Conservation (phyloP, 2,113 vertebrate genomes). For the Rhineura floridana region DNA sequence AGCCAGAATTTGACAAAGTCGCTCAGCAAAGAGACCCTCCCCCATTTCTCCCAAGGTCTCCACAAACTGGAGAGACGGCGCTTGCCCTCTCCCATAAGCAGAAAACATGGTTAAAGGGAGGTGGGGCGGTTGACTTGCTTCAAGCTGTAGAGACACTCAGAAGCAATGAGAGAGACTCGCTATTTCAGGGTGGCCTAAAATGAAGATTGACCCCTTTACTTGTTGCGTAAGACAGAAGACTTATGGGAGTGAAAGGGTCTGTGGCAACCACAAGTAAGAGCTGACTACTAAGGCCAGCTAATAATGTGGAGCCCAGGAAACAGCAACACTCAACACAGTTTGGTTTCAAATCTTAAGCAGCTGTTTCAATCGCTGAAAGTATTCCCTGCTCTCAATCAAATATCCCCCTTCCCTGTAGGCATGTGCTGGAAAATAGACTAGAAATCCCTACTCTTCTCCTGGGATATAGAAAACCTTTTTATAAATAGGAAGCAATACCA, state of each 20-base stretch:
- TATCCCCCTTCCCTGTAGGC: neutral
- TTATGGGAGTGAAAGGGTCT: neutral
- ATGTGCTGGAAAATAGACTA: neutral
- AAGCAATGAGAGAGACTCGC: neutral
- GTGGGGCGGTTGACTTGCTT: neutral
- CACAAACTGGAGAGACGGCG: neutral
- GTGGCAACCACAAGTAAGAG: neutral
- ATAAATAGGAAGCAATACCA: constrained; percentile 5
- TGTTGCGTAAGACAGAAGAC: neutral
- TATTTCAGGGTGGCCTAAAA: neutral
- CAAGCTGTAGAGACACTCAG: neutral
- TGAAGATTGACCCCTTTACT: neutral
- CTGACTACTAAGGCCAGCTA: neutral
- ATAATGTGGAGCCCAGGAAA: neutral
- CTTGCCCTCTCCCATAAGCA: neutral
- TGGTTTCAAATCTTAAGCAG: neutral
- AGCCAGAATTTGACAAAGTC: too few relatives aligned
- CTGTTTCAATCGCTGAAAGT: neutral
- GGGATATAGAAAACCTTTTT: neutral
- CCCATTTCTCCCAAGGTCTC: neutral
- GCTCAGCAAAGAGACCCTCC: neutral
- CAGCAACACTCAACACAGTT: neutral
- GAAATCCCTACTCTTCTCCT: constrained; percentile 34
- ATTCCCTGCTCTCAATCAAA: neutral
- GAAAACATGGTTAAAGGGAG: neutral